These are phyloP conservation scores for Myocastor coypus DNA, from an alignment of 2,113 vertebrate genomes.

Conservation along the genomic window DNA sequence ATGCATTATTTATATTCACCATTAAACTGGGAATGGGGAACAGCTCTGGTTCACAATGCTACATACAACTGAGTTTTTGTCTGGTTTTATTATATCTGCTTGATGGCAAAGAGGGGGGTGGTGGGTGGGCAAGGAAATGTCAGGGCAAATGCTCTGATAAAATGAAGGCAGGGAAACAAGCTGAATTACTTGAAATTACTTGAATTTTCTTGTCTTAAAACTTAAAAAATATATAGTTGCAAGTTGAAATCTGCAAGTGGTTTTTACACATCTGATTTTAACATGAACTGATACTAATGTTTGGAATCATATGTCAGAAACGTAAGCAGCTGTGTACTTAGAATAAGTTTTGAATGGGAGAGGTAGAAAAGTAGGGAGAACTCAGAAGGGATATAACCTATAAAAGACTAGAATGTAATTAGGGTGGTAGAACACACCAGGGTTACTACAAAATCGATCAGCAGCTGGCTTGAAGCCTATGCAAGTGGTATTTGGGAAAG, in stretches of 20 bases:
- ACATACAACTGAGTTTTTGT: constrained; percentile 80
- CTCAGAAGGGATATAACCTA: constrained; percentile 73
- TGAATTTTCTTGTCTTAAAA: constrained; percentile 88
- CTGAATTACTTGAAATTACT: constrained; percentile 90
- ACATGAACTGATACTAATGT: constrained; percentile 78
- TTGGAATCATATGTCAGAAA: constrained; percentile 79
- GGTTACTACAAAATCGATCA: constrained; percentile 77
- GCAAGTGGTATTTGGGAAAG: constrained; percentile 77
- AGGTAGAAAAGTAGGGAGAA: constrained; percentile 77
- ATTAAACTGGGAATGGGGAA: constrained; percentile 82
- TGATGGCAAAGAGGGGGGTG: constrained; percentile 82
- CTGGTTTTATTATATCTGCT: constrained; percentile 83
- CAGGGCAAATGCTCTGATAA: constrained; percentile 85
- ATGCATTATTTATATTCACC: constrained; percentile 88
- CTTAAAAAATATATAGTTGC: constrained; percentile 81
- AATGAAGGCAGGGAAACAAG: constrained; percentile 88
- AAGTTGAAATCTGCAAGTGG: constrained; percentile 79
- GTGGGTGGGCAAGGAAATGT: constrained; percentile 83
- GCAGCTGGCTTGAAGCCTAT: constrained; percentile 83
- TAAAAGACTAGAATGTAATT: constrained; percentile 73
- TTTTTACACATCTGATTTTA: constrained; percentile 84
- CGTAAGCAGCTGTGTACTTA: constrained; percentile 81
- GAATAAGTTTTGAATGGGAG: constrained; percentile 80
- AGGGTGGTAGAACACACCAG: constrained; percentile 77
- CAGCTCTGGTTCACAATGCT: constrained; percentile 84